Evolutionary conservation across 2,113 vertebrate genomes (phyloP).

Genomic region (Pterocles gutturalis): DNA sequence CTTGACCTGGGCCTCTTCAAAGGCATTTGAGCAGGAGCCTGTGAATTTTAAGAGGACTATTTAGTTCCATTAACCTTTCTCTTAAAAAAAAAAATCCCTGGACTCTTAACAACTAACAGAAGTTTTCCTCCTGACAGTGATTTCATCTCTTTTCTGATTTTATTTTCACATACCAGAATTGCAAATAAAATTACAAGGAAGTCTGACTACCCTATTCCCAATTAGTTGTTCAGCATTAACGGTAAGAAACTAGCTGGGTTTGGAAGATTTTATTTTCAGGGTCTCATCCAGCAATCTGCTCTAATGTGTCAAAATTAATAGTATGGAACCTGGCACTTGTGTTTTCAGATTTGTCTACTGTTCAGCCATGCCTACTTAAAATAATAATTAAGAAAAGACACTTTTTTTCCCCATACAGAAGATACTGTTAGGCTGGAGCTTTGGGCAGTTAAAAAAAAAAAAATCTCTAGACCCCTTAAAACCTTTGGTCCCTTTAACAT

Average conservation of each 20-base stretch:
- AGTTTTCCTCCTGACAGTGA: background rate
- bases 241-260: background rate
- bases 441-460: background rate
- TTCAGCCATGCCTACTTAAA: background rate
- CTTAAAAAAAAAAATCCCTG: background rate
- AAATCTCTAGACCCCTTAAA: background rate
- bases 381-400: background rate
- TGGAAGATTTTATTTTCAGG: background rate
- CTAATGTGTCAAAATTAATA: background rate
- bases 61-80: slow-evolving; percentile 39
- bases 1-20: slow-evolving; percentile 8
- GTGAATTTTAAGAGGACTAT: background rate
- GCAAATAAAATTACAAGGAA: background rate
- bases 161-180: background rate
- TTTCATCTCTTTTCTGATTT: background rate
- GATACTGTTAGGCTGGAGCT: background rate
- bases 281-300: background rate
- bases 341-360: background rate
- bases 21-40: background rate
- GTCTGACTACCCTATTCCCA: background rate
- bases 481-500: background rate
- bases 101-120: background rate
- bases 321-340: background rate
- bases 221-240: background rate
- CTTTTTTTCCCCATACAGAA: background rate